Percentiles rank a stretch among this genome's conserved stretches.
Evolutionary conservation across 1,140 invertebrate species (phyloP).

Genomic region (Globodera rostochiensis): DNA sequence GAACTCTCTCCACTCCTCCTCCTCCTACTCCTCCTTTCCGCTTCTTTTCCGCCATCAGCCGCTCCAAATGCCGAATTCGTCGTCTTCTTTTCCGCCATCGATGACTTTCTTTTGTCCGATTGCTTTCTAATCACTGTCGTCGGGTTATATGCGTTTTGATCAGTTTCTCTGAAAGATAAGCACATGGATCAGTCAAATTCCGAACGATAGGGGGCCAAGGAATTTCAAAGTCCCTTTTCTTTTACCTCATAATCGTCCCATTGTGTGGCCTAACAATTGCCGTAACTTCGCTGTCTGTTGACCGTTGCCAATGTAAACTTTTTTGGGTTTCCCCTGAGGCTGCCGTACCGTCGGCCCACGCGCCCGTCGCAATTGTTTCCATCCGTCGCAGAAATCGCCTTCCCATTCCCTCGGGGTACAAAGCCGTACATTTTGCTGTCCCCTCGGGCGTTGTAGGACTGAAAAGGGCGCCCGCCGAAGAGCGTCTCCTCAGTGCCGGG

Average conservation of each 20-base stretch:
- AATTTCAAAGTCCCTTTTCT: no score
- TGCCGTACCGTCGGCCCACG: background rate
- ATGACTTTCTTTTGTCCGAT: background rate
- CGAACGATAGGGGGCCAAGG: no score
- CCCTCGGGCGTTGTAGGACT: background rate
- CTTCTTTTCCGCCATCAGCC: background rate
- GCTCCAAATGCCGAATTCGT: background rate
- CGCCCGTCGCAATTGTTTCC: constrained; percentile 16
- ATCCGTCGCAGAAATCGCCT: constrained; percentile 16
- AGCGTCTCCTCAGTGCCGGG: constrained; percentile 24
- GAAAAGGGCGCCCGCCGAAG: constrained; percentile 17
- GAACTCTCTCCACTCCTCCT: background rate
- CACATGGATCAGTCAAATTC: no score
- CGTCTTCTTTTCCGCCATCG: background rate
- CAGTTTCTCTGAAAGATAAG: background rate
- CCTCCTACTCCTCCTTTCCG: background rate
- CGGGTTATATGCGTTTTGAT: background rate
- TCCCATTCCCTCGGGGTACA: background rate
- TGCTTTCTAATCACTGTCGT: background rate
- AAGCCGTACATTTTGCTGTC: background rate
- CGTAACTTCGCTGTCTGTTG: background rate
- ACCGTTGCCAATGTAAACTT: background rate
- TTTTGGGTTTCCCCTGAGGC: background rate
- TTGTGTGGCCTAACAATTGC: background rate
- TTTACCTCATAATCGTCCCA: background rate